Conservation (phyloP, 2,113 vertebrate genomes). For the Xiphias gladius region DNA sequence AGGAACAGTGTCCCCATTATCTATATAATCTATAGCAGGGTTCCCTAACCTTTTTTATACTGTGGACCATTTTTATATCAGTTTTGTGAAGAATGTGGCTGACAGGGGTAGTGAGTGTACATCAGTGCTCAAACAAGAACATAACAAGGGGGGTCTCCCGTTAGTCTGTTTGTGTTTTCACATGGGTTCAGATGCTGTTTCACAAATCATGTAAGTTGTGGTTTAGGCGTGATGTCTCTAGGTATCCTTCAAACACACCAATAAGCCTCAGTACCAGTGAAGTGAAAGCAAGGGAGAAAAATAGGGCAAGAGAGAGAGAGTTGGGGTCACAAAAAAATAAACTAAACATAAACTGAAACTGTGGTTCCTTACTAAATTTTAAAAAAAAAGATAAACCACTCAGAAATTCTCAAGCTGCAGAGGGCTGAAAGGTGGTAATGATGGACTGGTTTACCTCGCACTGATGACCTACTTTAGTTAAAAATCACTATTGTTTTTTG, state of each 20-base stretch:
- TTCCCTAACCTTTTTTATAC: neutral
- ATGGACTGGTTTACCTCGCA: constrained; percentile 1
- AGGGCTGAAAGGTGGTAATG: neutral
- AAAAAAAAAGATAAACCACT: too few relatives aligned
- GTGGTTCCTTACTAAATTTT: neutral
- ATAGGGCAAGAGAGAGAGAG: neutral
- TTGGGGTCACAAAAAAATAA: neutral
- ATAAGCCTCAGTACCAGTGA: neutral
- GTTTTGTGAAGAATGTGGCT: neutral
- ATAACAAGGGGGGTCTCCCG: constrained; percentile 10
- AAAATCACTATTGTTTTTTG: neutral
- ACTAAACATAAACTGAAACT: neutral
- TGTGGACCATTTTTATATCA: neutral
- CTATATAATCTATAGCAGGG: too few relatives aligned
- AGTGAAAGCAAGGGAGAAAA: neutral
- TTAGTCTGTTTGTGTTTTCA: constrained; percentile 25
- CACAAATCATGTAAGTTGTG: constrained; percentile 15
- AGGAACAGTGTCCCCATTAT: too few relatives aligned
- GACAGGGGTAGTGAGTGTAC: neutral
- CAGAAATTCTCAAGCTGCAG: too few relatives aligned
- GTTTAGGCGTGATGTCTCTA: neutral
- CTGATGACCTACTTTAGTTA: constrained; percentile 18
- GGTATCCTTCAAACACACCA: neutral
- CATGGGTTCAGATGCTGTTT: constrained; percentile 7
- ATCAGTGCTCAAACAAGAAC: constrained; percentile 1